Evolutionary conservation across 2,797 vertebrate genomes (phyloP).

Genomic region (Liparis tanakae): DNA sequence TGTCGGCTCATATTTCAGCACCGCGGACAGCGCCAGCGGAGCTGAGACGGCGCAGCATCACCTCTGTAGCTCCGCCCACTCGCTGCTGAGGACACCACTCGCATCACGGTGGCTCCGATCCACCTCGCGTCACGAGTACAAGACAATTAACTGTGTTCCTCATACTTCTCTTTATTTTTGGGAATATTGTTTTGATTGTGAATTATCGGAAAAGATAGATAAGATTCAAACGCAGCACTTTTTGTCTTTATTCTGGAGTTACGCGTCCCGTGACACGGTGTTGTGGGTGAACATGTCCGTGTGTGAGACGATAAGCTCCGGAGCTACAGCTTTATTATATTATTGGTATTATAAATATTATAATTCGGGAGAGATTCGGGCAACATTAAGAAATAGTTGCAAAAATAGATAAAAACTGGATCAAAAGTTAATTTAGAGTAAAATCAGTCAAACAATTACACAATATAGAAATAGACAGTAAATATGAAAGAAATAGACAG

Average conservation of each 20-base stretch:
- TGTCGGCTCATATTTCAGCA: constrained; percentile 50
- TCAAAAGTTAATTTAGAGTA: background rate
- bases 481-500: too few species aligned
- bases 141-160: background rate
- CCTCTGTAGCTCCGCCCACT: background rate
- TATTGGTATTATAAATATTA: too few species aligned
- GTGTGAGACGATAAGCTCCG: background rate
- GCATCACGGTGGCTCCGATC: background rate
- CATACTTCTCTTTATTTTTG: background rate
- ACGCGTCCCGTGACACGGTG: background rate
- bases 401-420: background rate
- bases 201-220: background rate
- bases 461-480: too few species aligned
- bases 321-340: background rate
- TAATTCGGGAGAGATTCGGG: background rate
- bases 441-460: background rate
- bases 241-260: background rate
- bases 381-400: background rate
- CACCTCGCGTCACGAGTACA: background rate
- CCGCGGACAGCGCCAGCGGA: constrained; percentile 50
- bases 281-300: background rate
- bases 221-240: background rate
- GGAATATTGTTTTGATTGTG: background rate
- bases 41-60: too few species aligned
- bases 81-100: background rate